Base-by-base conservation (phyloP, 1,140 invertebrate genomes). In the Chlorops oryzae region DNA sequence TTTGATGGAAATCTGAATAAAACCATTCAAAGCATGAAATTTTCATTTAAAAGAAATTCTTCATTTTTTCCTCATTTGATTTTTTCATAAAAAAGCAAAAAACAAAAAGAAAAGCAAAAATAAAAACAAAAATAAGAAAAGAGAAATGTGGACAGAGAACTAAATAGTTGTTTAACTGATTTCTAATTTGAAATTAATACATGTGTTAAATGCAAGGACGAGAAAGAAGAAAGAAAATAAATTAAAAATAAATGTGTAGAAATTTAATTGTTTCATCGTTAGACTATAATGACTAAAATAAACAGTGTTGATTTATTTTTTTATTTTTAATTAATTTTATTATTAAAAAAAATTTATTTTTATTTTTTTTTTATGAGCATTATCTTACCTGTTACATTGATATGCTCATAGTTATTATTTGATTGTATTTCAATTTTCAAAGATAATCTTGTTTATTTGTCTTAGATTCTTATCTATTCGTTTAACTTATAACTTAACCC, bases 21-120 rank as follows among this genome's bases (percentile, higher is more conserved):
- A 51, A 51, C 4, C 13, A 21, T 46, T 22, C 41, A 42, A 25
- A 42, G 37, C 20, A 51, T 34, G 17, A 50, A 42, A 40, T 21
- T 51, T n/a, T n/a, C n/a, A 46, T 51, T 42, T 51, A 51, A 45
- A 51, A 46, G 42, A 51, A 34, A 45, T 34, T 45, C 27, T 34
- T 45, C 23, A 37, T 34, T 47, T 34, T 27, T 37, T 37, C 41
- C 43, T 46, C 47, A 52, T 7, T 13, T 9, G 27, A 9, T 32
- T 32, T 32, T 32, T 32, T 13, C n/a, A 9, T 13, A 39, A 39
- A 13, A 13, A 39, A 39, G 17, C 7, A 39, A 39, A 39, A 13
- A 39, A 25, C 5, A 27, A 48, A 44, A n/a, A 17, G 9, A 44
- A 24, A 13, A 15, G 15, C 5, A 44, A 23, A 10, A 44, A 25